These are phyloP conservation scores for Siderastrea siderea DNA, from an alignment of 92 coral and sea anemone genomes.

Conservation along the genomic window DNA sequence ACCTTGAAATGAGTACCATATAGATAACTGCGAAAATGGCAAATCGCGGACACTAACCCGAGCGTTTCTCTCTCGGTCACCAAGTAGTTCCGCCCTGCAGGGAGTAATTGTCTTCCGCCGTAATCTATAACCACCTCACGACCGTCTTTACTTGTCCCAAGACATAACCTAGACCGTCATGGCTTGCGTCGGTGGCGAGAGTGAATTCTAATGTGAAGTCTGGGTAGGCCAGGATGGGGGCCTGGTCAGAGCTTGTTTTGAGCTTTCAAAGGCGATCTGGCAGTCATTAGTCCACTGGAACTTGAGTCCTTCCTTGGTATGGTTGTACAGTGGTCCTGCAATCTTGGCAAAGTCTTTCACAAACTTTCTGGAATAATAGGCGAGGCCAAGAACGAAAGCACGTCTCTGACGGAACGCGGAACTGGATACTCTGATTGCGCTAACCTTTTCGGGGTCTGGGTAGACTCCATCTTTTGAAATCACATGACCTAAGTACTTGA, in stretches of 20 bases:
- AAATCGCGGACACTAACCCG: not conserved
- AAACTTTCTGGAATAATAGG: constrained; percentile 27
- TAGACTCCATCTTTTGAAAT: not conserved
- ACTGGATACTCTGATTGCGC: constrained; percentile 17
- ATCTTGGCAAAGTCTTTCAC: constrained; percentile 9
- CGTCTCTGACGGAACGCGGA: not conserved
- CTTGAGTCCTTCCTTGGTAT: too few species aligned
- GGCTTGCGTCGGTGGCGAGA: not conserved
- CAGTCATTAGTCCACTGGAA: not conserved
- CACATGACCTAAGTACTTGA: constrained; percentile 33
- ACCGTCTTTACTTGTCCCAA: not conserved
- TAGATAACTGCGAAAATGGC: not conserved
- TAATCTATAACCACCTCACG: not conserved
- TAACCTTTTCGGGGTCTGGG: constrained; percentile 6
- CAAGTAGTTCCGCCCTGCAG: not conserved
- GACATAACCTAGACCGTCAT: not conserved
- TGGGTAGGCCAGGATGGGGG: not conserved
- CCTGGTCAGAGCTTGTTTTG: not conserved
- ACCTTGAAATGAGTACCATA: not conserved
- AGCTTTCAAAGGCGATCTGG: not conserved
- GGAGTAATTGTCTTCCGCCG: not conserved
- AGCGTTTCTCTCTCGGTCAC: not conserved
- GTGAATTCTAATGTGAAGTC: not conserved
- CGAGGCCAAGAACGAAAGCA: constrained; percentile 19
- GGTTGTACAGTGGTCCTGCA: not conserved